phyloP scores from a whole-genome alignment of 2,797 vertebrate genomes.

The Smutsia temminckii region DNA sequence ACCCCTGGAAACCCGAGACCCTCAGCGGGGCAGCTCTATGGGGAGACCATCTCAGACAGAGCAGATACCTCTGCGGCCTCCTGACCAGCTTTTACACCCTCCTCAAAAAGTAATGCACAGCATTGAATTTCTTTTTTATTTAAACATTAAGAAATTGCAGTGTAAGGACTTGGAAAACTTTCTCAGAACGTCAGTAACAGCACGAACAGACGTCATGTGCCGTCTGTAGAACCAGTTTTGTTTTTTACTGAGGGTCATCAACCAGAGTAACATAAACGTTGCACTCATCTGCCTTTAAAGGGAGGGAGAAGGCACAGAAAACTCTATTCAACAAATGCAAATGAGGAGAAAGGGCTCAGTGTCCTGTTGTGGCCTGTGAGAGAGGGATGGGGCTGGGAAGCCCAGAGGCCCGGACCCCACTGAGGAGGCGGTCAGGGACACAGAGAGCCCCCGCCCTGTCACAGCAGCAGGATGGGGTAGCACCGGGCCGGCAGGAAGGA shows the following conservation, averaged over 20 bases:
- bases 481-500: too few relatives aligned
- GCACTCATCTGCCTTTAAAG: background rate
- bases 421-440: too few relatives aligned
- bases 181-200: background rate
- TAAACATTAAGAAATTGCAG: background rate
- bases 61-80: rapidly evolving
- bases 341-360: rapidly evolving
- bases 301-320: background rate
- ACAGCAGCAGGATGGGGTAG: background rate
- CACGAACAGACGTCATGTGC: rapidly evolving
- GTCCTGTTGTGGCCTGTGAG: rapidly evolving
- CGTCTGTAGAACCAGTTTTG: rapidly evolving
- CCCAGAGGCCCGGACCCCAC: background rate
- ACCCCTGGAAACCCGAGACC: background rate
- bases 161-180: background rate
- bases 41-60: background rate
- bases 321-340: rapidly evolving
- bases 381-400: rapidly evolving
- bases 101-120: background rate
- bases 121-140: constrained; percentile 19
- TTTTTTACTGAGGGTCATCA: too few relatives aligned
- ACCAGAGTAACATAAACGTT: rapidly evolving
- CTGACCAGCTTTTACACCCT: background rate
- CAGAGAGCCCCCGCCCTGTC: rapidly evolving
- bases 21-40: rapidly evolving